Evolutionary conservation across 2,113 vertebrate species (phyloP).

Genomic region (Otis tarda): DNA sequence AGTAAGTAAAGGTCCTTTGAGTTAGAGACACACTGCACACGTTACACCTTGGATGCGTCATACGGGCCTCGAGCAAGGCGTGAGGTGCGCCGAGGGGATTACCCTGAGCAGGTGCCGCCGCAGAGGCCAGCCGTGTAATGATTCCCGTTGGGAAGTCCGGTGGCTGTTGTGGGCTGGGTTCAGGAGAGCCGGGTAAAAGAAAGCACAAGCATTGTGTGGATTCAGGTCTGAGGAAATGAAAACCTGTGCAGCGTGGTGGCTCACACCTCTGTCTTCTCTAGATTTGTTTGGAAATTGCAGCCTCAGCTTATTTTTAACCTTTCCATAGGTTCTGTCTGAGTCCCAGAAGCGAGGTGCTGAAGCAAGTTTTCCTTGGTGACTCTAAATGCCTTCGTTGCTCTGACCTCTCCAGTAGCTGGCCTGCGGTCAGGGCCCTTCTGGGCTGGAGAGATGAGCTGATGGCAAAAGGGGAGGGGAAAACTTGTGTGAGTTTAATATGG

Average conservation of each 20-base stretch:
- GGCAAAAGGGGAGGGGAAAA: not conserved
- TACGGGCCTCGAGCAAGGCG: fast-evolving
- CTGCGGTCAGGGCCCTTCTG: not conserved
- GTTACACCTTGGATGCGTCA: fast-evolving
- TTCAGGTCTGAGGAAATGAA: not conserved
- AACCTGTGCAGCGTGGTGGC: not conserved
- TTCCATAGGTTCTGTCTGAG: not conserved
- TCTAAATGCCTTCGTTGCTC: not conserved
- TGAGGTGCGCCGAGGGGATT: fast-evolving
- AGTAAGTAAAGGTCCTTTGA: slow-evolving; percentile 73
- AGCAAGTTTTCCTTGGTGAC: not conserved
- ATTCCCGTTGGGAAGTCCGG: fast-evolving
- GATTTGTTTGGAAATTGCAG: not conserved
- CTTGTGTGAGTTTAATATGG: not conserved
- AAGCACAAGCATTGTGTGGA: not conserved
- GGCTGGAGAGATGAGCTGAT: not conserved
- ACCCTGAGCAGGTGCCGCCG: fast-evolving
- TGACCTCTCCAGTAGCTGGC: not conserved
- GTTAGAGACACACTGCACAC: not conserved
- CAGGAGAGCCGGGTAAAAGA: not conserved
- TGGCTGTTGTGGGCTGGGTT: not conserved
- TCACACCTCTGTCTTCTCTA: not conserved
- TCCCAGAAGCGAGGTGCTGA: not conserved
- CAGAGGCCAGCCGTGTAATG: not conserved
- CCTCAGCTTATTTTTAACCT: not conserved